Base-by-base conservation (phyloP, 1,140 invertebrate species). In the Ips nitidus region DNA sequence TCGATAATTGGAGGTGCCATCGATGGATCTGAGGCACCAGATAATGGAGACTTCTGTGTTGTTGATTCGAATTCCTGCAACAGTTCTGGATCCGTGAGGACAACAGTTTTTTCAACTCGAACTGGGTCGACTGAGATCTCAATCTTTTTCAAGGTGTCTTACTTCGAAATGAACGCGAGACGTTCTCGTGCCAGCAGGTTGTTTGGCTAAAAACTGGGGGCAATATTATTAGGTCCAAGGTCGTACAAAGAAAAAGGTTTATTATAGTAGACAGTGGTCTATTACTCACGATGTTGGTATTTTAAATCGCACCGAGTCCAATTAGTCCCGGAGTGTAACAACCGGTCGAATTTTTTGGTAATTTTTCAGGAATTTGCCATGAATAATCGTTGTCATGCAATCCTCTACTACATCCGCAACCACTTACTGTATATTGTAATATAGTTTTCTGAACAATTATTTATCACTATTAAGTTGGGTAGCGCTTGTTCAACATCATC, bases 1-100 rank as follows among this genome's bases (percentile, higher is more conserved):
- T 57, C 36, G 41, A 39, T 66, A 66, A 66, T 66, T 43, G 59
- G 42, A 45, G 5, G 7, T 39, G 22, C 37, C 47, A 59, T 59
- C 53, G n/a, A 7, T 56, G 53, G 22, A 56, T 7, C 8, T 56
- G 45, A 22, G 45, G 45, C 22, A 22, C 22, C 22, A 22, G 22
- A 22, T 22, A 22, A 22, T 22, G 22, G 22, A 22, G 22, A 22
- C 22, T 22, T 22, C 22, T 22, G 22, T 22, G 22, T 22, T 22
- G 22, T 22, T 22, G 22, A 22, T 22, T 22, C 22, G 22, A 22
- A 22, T 22, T 22, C 22, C 22, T 22, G 22, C 22, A 22, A 22
- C 22, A 22, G 22, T 22, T 22, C 22, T 22, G 22, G 22, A 22
- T 22, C 22, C 22, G 22, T 22, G 22, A 22, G 22, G 22, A 22